These are phyloP conservation scores for Pseudomyrmex concolor DNA, from an alignment of 1,140 invertebrate genomes.

Conservation along the genomic window DNA sequence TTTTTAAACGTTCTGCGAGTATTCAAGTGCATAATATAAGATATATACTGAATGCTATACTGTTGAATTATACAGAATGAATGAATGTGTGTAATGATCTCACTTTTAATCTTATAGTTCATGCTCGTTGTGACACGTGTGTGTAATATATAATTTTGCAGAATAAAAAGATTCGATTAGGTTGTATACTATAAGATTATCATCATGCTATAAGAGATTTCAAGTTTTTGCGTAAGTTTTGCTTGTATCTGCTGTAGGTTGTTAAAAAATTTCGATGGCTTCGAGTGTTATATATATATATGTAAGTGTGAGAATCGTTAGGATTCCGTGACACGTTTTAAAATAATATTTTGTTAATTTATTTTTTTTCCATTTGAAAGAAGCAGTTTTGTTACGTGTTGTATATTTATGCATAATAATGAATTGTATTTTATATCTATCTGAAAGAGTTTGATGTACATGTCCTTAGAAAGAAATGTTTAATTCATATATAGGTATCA, in stretches of 20 bases:
- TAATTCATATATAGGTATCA: conserved; percentile 40
- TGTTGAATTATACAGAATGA: conserved; percentile 40
- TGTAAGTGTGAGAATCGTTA: conserved; percentile 40
- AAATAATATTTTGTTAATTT: conserved; percentile 69
- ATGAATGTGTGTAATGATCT: conserved; percentile 53
- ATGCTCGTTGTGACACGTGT: conserved; percentile 48
- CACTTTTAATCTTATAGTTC: conserved; percentile 67
- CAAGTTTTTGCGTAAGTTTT: conserved; percentile 14
- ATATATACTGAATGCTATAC: conserved; percentile 1
- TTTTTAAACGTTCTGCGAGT: conserved; percentile 36
- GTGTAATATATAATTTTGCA: conserved; percentile 58
- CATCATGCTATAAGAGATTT: conserved; percentile 53
- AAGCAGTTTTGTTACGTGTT: conserved; percentile 70
- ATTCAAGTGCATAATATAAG: conserved; percentile 50
- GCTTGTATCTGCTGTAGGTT: background rate
- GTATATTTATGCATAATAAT: conserved; percentile 76
- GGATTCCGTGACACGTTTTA: conserved; percentile 56
- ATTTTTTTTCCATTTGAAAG: conserved; percentile 53
- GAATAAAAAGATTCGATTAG: conserved; percentile 27
- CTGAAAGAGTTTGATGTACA: conserved; percentile 35
- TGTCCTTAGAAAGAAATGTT: conserved; percentile 29
- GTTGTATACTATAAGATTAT: conserved; percentile 41
- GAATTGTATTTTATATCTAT: conserved; percentile 68
- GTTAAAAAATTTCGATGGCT: conserved; percentile 44
- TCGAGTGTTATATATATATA: conserved; percentile 53